Percentiles rank a stretch among this genome's conserved stretches.
Evolutionary conservation across 2,888 invertebrate species (phyloP).

Genomic region (Eupithecia vulgata): DNA sequence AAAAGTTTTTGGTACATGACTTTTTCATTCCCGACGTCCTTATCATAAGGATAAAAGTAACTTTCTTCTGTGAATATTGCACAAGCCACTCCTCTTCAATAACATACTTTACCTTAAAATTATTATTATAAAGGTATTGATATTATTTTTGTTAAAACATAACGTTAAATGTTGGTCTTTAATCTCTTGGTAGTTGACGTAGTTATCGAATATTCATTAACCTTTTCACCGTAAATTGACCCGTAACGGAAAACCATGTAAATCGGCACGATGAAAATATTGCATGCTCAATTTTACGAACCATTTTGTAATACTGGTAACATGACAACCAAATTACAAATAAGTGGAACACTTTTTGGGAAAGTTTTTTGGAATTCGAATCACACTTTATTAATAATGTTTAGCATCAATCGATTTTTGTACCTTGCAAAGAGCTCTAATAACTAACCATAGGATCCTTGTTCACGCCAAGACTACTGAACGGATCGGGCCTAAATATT

Average conservation of each 20-base stretch:
- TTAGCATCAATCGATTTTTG: background rate
- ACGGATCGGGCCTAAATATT: background rate
- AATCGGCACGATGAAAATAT: conserved; percentile 53
- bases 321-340: conserved; percentile 19
- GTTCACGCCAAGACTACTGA: background rate
- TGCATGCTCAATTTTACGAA: conserved; percentile 47
- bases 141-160: too few relatives aligned
- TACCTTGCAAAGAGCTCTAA: too few relatives aligned
- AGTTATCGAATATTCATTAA: conserved; percentile 10
- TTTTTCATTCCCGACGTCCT: too few relatives aligned
- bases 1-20: too few relatives aligned
- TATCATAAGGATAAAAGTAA: too few relatives aligned
- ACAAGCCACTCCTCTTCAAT: too few relatives aligned
- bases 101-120: too few relatives aligned
- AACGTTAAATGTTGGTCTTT: background rate
- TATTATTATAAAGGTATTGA: too few relatives aligned
- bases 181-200: background rate
- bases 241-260: conserved; percentile 9
- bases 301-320: conserved; percentile 17
- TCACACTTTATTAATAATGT: background rate
- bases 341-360: background rate
- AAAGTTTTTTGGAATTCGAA: background rate
- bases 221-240: conserved; percentile 25
- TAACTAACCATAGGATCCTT: too few relatives aligned
- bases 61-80: too few relatives aligned